Percentiles rank a stretch among this genome's conserved stretches.
Conservation (phyloP, 2,888 invertebrate genomes). For the Eupithecia insigniata region DNA sequence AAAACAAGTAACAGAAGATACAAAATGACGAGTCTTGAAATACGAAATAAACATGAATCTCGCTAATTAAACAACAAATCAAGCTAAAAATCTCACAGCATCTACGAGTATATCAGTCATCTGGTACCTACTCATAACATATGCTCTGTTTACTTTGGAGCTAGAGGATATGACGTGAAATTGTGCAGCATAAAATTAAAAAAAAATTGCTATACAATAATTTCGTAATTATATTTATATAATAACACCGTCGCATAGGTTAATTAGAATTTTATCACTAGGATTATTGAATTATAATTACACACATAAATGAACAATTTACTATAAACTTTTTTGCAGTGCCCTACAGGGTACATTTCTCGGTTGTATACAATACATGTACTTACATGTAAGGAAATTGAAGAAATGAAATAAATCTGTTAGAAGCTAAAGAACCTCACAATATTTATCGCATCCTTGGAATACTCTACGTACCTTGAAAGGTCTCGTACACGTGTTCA, state of each 20-base stretch:
- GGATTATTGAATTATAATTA: no score
- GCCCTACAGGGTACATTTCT: no score
- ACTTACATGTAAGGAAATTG: no score
- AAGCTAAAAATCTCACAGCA: not conserved
- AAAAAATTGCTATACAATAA: no score
- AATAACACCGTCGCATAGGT: no score
- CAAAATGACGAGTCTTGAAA: not conserved
- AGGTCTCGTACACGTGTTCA: constrained; percentile 13
- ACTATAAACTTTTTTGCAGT: no score
- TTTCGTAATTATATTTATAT: no score
- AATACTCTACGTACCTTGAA: not conserved
- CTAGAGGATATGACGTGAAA: not conserved
- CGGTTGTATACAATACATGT: no score
- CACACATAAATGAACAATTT: no score
- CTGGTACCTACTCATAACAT: not conserved
- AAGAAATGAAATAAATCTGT: no score
- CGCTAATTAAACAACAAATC: not conserved
- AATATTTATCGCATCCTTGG: not conserved
- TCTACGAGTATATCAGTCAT: not conserved
- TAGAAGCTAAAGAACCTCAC: not conserved
- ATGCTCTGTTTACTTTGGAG: not conserved
- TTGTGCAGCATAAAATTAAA: no score
- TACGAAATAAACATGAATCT: not conserved
- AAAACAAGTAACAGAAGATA: not conserved
- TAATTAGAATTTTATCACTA: no score